Conservation (phyloP, 2,888 invertebrate genomes). For the Apodemia zela region DNA sequence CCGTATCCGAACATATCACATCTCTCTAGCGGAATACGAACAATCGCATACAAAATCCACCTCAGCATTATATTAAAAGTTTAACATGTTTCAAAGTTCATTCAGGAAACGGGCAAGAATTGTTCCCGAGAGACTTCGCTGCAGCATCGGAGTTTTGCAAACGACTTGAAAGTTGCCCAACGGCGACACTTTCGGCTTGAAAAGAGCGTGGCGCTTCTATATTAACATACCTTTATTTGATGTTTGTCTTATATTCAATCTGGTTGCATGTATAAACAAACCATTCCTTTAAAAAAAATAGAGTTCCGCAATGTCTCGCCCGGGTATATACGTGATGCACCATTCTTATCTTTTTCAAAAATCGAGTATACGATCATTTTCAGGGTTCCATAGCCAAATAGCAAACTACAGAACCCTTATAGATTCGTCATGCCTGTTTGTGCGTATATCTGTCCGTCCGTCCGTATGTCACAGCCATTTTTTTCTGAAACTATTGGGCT, state of each 20-base stretch:
- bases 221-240: constrained; percentile 3
- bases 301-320: too few species aligned
- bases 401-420: too few species aligned
- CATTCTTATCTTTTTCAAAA: too few species aligned
- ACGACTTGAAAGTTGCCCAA: constrained; percentile 36
- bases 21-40: constrained; percentile 22
- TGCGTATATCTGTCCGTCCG: too few species aligned
- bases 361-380: too few species aligned
- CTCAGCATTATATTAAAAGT: constrained; percentile 31
- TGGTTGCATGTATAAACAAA: neutral
- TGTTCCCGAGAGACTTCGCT: constrained; percentile 34
- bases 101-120: constrained; percentile 29
- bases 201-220: constrained; percentile 29
- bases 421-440: too few species aligned
- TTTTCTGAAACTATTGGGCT: too few species aligned
- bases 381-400: too few species aligned
- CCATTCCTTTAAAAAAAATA: too few species aligned
- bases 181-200: constrained; percentile 34
- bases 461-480: too few species aligned
- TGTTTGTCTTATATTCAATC: constrained; percentile 1
- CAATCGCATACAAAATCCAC: constrained; percentile 29
- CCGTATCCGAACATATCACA: constrained; percentile 9
- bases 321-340: too few species aligned
- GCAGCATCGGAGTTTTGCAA: constrained; percentile 35
- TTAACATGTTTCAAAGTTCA: constrained; percentile 30